Evolutionary conservation across 2,113 vertebrate species (phyloP), one percentile per base, ranked within the genome.

Genomic region (Spea multiplicata): DNA sequence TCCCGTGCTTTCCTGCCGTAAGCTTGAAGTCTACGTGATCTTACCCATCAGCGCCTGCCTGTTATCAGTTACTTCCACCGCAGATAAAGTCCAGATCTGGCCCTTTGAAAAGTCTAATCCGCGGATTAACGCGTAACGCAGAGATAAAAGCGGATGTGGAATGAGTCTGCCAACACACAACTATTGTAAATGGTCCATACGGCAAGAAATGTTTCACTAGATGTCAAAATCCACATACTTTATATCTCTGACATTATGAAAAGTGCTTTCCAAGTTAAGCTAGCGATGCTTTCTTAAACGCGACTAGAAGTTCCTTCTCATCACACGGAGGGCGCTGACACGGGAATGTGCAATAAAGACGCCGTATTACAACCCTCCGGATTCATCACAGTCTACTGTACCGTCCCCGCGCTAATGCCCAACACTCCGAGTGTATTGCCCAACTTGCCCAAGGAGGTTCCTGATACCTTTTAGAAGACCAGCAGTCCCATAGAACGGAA

Each of bases 201-300:
- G 50, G 17, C 12, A 49, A 70, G 67, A 47, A 50, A 49, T 50
- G 67, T 48, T 50, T 70, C 46, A 50, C 67, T 70, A 67, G 8
- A 67, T 17, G 9, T 70, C 14, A 70, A 70, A 70, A 12, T 49
- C n/a, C 67, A 70, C 67, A 50, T 70, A 70, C 50, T 49, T 70
- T 70, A 70, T 70, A 70, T 50, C 6, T 49, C 10, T 47, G 48
- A 13, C 67, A 49, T 16, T 48, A 12, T 17, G 17, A 46, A 8
- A 50, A 49, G 4, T 16, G 14, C 8, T 70, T 9, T 70, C 6
- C 47, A 14, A n/a, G 47, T 70, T 70, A 50, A 47, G 8, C 49
- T 49, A 14, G 67, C 50, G 45, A 70, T 50, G 5, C 67, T 70
- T 49, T 50, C 10, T 48, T 16, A n/a, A 46, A 48, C 6, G 12